phyloP scores from a whole-genome alignment of 2,888 invertebrate species.

The Pyrrhosoma nymphula region DNA sequence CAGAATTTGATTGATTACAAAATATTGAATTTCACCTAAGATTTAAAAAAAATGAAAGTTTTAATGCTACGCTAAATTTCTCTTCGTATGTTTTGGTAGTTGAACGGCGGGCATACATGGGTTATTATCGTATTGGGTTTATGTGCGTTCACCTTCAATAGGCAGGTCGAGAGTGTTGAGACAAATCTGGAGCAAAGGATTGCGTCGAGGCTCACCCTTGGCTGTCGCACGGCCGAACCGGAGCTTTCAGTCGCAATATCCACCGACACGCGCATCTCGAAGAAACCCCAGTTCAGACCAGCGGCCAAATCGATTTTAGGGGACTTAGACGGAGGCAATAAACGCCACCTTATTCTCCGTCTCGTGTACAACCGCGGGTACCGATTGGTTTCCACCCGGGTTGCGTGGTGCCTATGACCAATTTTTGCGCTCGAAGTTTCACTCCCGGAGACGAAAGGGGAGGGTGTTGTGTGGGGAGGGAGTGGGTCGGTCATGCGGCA shows the following conservation, averaged over 20 bases:
- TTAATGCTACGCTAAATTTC: no score
- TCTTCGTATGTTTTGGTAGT: no score
- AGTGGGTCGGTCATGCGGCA: background rate
- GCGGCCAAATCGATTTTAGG: background rate
- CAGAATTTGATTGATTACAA: no score
- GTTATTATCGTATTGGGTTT: no score
- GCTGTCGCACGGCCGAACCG: background rate
- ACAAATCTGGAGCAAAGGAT: background rate
- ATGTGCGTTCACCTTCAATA: background rate
- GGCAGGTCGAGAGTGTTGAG: no score
- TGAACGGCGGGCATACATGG: no score
- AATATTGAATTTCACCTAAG: no score
- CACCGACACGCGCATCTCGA: background rate
- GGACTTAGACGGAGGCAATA: background rate
- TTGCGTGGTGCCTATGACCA: background rate
- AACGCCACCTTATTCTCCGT: no score
- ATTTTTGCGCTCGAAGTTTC: background rate
- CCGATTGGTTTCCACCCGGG: background rate
- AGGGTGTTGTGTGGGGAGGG: background rate
- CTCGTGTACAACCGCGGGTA: no score
- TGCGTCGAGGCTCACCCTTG: background rate
- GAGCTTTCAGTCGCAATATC: background rate
- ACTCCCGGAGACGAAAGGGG: background rate
- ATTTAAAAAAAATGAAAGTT: no score
- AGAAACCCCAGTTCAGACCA: background rate